Percentiles rank a stretch among this genome's conserved stretches.
Conservation (phyloP, 2,797 vertebrate genomes). For the Hephaestus fuliginosus region DNA sequence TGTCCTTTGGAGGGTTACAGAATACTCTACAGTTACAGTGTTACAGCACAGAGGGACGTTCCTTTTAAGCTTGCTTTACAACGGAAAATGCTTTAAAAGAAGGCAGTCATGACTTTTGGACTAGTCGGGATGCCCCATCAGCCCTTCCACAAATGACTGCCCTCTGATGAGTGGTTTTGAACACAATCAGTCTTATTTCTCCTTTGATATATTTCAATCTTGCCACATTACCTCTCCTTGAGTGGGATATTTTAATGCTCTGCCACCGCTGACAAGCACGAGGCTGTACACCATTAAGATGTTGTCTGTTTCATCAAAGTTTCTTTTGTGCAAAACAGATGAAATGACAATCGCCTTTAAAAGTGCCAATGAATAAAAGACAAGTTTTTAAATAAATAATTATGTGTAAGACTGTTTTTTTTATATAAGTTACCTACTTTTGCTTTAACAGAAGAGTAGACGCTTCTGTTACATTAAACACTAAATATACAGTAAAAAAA, state of each 20-base stretch:
- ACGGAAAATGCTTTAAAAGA: background rate
- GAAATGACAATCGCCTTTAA: background rate
- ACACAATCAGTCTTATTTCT: background rate
- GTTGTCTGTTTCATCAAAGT: background rate
- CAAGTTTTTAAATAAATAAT: too few relatives aligned
- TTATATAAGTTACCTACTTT: too few relatives aligned
- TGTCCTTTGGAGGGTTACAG: background rate
- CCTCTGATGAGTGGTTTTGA: background rate
- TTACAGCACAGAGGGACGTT: background rate
- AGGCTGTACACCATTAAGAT: background rate
- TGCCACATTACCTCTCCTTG: background rate
- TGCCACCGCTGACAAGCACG: slow-evolving; percentile 19
- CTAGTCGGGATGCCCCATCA: background rate
- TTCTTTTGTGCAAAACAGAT: background rate
- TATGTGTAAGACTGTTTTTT: too few relatives aligned
- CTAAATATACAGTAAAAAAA: too few relatives aligned
- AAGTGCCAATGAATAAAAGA: background rate
- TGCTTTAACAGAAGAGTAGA: background rate
- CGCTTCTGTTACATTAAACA: background rate
- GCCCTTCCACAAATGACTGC: background rate
- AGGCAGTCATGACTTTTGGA: background rate
- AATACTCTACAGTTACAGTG: background rate
- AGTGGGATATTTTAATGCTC: background rate
- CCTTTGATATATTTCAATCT: slow-evolving; percentile 3
- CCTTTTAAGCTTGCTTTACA: background rate